These are phyloP conservation scores for Morone chrysops DNA, from an alignment of 2,113 vertebrate species.

Conservation along the genomic window DNA sequence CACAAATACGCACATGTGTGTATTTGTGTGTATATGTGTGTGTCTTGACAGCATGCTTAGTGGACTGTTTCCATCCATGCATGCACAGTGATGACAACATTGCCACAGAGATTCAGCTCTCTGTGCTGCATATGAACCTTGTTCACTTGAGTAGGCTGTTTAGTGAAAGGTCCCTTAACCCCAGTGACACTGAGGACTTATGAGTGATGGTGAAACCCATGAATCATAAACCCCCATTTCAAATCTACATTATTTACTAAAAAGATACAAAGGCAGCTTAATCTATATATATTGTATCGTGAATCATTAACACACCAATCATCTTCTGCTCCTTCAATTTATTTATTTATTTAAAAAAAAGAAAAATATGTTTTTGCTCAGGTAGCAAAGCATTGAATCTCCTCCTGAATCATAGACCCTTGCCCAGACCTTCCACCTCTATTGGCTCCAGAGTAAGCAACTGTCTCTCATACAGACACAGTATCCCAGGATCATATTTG, in stretches of 20 bases:
- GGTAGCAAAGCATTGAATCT: too few species aligned
- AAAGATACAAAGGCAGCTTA: background rate
- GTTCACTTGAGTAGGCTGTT: constrained; percentile 27
- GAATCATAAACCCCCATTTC: background rate
- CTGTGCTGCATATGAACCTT: too few species aligned
- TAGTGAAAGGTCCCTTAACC: constrained; percentile 53
- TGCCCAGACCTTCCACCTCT: too few species aligned
- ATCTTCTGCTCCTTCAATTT: too few species aligned
- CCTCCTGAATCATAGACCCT: too few species aligned
- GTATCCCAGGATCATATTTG: too few species aligned
- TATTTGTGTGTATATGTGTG: constrained; percentile 21
- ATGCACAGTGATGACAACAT: constrained; percentile 38
- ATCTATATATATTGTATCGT: background rate
- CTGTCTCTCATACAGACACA: too few species aligned
- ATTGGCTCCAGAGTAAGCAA: too few species aligned
- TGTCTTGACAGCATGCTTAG: constrained; percentile 53
- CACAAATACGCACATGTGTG: constrained; percentile 11
- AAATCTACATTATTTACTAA: background rate
- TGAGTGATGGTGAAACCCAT: constrained; percentile 40
- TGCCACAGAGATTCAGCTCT: constrained; percentile 31
- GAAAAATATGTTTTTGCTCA: too few species aligned
- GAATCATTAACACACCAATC: too few species aligned
- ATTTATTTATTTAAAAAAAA: too few species aligned
- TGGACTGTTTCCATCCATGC: constrained; percentile 53
- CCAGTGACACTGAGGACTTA: constrained; percentile 16